phyloP scores from a whole-genome alignment of 2,113 vertebrate species.

The Cochlearius cochlearius region DNA sequence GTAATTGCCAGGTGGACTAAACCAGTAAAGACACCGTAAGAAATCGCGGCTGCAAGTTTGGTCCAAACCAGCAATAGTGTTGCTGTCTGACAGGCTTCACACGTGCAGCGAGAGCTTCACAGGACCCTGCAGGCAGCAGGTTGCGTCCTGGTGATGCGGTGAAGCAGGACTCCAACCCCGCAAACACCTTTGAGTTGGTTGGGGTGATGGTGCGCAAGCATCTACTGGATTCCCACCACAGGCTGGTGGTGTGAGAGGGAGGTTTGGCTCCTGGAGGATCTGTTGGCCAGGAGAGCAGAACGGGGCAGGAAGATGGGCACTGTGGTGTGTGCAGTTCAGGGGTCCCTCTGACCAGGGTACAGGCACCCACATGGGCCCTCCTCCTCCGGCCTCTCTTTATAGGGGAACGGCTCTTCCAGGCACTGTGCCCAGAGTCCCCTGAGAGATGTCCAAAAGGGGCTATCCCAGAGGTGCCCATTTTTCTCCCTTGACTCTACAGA shows the following conservation, averaged over 20 bases:
- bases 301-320: rapidly evolving
- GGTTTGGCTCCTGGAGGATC: neutral
- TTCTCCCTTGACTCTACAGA: neutral
- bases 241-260: neutral
- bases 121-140: neutral
- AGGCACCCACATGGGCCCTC: rapidly evolving
- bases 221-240: neutral
- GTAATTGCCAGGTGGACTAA: neutral
- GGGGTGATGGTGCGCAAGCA: neutral
- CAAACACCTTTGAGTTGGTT: neutral
- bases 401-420: neutral
- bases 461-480: neutral
- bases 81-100: neutral
- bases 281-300: neutral
- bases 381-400: neutral
- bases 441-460: neutral
- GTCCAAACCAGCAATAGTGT: neutral
- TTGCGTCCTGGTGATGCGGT: rapidly evolving
- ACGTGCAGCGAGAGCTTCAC: neutral
- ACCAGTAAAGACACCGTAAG: neutral
- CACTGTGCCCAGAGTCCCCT: no score
- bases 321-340: neutral
- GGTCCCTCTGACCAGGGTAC: neutral
- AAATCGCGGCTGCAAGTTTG: neutral
- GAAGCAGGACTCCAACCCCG: neutral